Evolutionary conservation across 2,797 vertebrate species (phyloP), one percentile per base, ranked within the genome.

Genomic region (Bradypus variegatus): DNA sequence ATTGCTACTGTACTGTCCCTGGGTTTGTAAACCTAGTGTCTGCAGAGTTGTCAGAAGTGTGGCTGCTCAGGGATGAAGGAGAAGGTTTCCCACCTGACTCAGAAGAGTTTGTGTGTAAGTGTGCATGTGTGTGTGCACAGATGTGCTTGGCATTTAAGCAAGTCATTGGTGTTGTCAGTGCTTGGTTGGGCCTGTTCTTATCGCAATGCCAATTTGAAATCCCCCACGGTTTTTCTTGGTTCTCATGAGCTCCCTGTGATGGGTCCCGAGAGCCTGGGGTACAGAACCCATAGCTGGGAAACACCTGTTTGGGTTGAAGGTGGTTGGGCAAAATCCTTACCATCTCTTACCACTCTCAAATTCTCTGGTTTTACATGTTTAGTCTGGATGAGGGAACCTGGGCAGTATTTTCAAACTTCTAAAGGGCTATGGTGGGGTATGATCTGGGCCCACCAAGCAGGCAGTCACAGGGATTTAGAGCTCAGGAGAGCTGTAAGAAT

Each of bases 91-190:
- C 6, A 25, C 8, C 21, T 41, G 25, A 53, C 58, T 60, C 21
- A 13, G 11, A 14, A 14, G 41, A 4, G 6, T 2, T 3, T 53
- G 45, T n/a, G 21, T 16, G 12, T 9, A 5, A 0, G 2, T 0
- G 0, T 3, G 5, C 38, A 27, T 5, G 4, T 1, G 29, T 27
- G 50, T 41, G 7, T 23, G 18, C 8, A 7, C 13, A 58, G 50
- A 9, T 50, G 50, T 50, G 50, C 50, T 50, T 14, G 50, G 48
- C 14, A 1, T 19, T 73, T 82, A 25, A 58, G 11, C 6, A 15
- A 15, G 76, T 45, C 50, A 12, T 36, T 70, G 4, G 58, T 38
- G 13, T 69, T 36, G 45, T 38, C 29, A 13, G 41, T n/a, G n/a
- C 45, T 38, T 86, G 18, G 21, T 41, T 15, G 23, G 41, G 36